Conservation (phyloP, 2,113 vertebrate genomes). For the Anseranas semipalmata region DNA sequence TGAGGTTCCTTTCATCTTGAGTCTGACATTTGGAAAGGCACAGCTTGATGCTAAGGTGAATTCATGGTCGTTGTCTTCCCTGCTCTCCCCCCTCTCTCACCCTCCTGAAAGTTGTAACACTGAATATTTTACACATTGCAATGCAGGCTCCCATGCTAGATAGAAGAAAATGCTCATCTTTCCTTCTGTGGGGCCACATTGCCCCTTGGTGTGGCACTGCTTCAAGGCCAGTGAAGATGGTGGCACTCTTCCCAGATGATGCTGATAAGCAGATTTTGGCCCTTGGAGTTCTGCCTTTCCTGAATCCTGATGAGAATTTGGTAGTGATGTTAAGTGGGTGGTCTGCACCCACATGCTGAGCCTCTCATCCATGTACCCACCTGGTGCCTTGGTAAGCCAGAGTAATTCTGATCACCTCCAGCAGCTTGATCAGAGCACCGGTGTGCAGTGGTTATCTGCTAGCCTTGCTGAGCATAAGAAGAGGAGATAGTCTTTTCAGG, state of each 20-base stretch:
- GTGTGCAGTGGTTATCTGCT: neutral
- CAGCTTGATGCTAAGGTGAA: neutral
- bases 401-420: neutral
- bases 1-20: neutral
- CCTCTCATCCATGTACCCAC: rapidly evolving
- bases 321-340: no score
- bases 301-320: neutral
- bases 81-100: neutral
- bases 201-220: neutral
- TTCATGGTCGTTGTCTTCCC: neutral
- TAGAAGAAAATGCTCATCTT: rapidly evolving
- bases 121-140: neutral
- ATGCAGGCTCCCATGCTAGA: neutral
- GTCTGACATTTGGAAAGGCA: neutral
- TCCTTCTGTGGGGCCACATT: neutral
- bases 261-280: neutral
- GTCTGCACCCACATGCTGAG: neutral
- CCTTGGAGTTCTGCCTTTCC: neutral
- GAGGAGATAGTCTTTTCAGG: neutral
- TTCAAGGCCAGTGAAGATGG: neutral
- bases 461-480: neutral
- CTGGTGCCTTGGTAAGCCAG: neutral
- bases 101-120: neutral
- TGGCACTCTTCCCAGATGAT: neutral
- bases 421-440: neutral